Conservation (phyloP, 1,140 invertebrate genomes). For the Bombus pascuorum region DNA sequence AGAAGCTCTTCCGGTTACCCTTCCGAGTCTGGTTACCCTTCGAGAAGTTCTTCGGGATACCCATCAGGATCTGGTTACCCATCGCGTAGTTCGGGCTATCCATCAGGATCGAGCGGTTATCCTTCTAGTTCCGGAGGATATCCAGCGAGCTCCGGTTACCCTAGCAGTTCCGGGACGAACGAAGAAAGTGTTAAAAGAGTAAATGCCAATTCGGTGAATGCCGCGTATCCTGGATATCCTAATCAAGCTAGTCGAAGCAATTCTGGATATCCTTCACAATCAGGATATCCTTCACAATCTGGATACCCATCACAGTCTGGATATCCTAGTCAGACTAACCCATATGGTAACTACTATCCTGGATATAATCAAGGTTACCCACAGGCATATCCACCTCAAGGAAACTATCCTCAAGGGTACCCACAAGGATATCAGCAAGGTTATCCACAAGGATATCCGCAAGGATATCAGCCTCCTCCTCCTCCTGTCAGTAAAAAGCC, state of each 20-base stretch:
- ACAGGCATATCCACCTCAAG: conserved; percentile 49
- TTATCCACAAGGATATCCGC: conserved; percentile 45
- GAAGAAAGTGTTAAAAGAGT: conserved; percentile 52
- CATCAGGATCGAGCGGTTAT: conserved; percentile 27
- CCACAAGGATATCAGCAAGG: conserved; percentile 59
- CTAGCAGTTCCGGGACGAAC: conserved; percentile 24
- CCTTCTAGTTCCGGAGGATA: conserved; percentile 50
- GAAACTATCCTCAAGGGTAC: conserved; percentile 44
- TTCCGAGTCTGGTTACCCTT: neutral
- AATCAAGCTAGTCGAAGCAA: conserved; percentile 18
- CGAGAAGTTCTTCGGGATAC: neutral
- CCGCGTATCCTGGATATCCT: conserved; percentile 57
- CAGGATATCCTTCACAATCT: conserved; percentile 54
- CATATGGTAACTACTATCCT: conserved; percentile 52
- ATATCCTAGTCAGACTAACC: conserved; percentile 41
- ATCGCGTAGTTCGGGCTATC: conserved; percentile 47
- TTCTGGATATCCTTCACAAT: conserved; percentile 58
- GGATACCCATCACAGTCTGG: conserved; percentile 18
- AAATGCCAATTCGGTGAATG: conserved; percentile 56
- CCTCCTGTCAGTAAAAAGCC: conserved; percentile 70
- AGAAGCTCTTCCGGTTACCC: neutral
- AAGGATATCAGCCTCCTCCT: conserved; percentile 57
- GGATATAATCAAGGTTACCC: conserved; percentile 27
- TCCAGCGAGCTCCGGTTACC: conserved; percentile 30
- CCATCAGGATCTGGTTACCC: neutral